phyloP scores from a whole-genome alignment of 2,888 invertebrate species.

The Dynastes hyllus region DNA sequence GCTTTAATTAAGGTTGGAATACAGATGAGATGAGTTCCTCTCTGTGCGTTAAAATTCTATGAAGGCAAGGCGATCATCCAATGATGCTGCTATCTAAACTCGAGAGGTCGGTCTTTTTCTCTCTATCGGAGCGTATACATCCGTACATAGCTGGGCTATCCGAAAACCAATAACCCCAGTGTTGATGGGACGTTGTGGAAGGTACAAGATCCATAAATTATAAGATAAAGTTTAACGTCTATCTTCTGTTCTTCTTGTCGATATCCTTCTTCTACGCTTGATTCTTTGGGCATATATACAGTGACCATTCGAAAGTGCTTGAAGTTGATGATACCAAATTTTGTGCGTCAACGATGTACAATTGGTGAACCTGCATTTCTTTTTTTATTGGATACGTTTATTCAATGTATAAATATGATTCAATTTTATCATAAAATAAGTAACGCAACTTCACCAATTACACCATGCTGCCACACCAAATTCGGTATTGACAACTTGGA shows the following conservation, averaged over 20 bases:
- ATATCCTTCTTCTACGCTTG: conserved; percentile 8
- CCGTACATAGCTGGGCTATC: conserved; percentile 48
- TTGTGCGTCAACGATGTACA: too few species aligned
- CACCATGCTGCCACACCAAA: too few species aligned
- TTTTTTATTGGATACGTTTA: too few species aligned
- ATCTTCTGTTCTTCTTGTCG: conserved; percentile 12
- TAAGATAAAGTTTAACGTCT: conserved; percentile 49
- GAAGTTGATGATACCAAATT: too few species aligned
- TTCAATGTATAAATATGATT: too few species aligned
- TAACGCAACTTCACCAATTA: too few species aligned
- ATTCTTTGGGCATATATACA: background rate
- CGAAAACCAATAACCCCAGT: conserved; percentile 55
- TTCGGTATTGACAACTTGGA: too few species aligned
- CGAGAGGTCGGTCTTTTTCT: conserved; percentile 55
- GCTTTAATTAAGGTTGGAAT: conserved; percentile 58
- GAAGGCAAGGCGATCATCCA: conserved; percentile 20
- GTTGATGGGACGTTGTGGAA: conserved; percentile 54
- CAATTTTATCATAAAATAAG: too few species aligned
- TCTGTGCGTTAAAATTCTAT: conserved; percentile 55
- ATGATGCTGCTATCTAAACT: conserved; percentile 54
- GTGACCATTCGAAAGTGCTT: too few species aligned
- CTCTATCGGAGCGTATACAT: background rate
- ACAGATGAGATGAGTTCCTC: conserved; percentile 53
- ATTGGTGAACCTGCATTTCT: too few species aligned
- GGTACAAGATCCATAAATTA: conserved; percentile 56